Evolutionary conservation across 64 coral and sea anemone species (phyloP).

Genomic region (Porites lutea): DNA sequence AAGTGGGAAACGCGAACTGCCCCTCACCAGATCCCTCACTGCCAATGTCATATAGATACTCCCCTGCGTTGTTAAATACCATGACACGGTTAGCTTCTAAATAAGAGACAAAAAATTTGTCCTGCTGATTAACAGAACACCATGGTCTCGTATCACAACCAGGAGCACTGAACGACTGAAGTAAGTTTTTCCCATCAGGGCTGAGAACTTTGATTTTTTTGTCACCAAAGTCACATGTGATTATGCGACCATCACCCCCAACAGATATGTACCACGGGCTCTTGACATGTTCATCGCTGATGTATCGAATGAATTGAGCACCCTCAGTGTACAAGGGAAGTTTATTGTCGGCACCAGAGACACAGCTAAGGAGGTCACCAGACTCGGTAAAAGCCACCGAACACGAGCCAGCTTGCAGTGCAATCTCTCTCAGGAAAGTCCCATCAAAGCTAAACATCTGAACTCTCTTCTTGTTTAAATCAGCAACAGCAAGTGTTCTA

Average conservation of each 20-base stretch:
- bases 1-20: not conserved
- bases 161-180: not conserved
- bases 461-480: not conserved
- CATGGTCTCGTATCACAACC: not conserved
- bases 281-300: not conserved
- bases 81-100: not conserved
- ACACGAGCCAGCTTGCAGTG: not conserved
- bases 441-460: conserved; percentile 33
- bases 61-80: conserved; percentile 6
- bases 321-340: not conserved
- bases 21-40: not conserved
- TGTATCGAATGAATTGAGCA: not conserved
- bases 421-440: not conserved
- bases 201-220: not conserved
- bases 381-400: not conserved
- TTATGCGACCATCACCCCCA: not conserved
- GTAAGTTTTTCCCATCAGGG: not conserved
- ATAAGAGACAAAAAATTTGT: not conserved
- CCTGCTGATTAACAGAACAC: not conserved
- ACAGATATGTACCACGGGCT: not conserved
- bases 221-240: not conserved
- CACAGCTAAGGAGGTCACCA: not conserved
- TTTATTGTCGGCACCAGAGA: not conserved
- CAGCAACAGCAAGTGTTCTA: not conserved
- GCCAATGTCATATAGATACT: not conserved